Evolutionary conservation across 2,888 invertebrate species (phyloP), one percentile per base, ranked within the genome.

Genomic region (Belgica antarctica): DNA sequence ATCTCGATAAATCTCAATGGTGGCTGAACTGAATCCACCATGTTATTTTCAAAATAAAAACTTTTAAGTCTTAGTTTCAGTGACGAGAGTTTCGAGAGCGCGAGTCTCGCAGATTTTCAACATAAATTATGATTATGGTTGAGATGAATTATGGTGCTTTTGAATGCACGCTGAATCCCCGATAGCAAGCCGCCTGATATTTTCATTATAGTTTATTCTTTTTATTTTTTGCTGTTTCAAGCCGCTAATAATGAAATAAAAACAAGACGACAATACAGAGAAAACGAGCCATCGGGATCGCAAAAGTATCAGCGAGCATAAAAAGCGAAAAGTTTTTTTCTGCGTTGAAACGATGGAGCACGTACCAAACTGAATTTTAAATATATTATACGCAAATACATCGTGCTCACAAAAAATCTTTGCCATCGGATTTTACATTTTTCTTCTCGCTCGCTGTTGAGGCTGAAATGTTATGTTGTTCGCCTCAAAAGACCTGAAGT

Each of bases 81-180:
- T 15, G 46, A 8, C 52, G 52, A 17, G 19, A 52, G 22, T 5
- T n/a, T 22, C 8, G n/a, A 27, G 27, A 27, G 12, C 47, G 65
- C 47, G 65, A 27, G 41, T 19, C 22, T n/a, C 22, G 47, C 31
- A 68, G 52, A 68, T 68, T 31, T n/a, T 68, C 57, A 52, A 34
- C 68, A 46, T 68, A 68, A 68, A 68, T 68, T 68, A 68, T 68
- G 68, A 68, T 68, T 57, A 68, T 68, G 15, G 41, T 19, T 68
- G 52, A 34, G 47, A 68, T 68, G 68, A 68, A 34, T 68, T 68
- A 66, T 66, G 24, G 25, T 63, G 36, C 65, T 46, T 47, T 65
- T 22, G 27, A 24, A 65, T 47, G 65, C 65, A 65, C 19, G 27
- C 47, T 65, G 65, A 65, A 65, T 65, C 46, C 36, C 28, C 46